phyloP scores from a whole-genome alignment of 2,797 vertebrate species.

The Threskiornis aethiopicus region DNA sequence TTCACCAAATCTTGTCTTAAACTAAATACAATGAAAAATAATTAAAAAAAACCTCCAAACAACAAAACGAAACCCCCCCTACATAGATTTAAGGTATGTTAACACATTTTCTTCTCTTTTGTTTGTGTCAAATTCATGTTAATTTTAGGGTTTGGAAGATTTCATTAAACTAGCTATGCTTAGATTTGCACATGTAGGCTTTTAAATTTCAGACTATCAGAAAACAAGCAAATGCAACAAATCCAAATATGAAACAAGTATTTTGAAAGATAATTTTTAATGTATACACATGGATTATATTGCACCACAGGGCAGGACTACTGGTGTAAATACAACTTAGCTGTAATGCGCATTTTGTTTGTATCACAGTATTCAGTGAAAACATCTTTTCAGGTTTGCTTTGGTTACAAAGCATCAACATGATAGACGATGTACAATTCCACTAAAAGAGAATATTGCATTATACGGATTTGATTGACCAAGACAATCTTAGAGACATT shows the following conservation, averaged over 20 bases:
- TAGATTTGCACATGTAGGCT: neutral
- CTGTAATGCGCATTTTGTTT: neutral
- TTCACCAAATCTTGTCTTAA: neutral
- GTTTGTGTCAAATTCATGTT: neutral
- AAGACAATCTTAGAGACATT: neutral
- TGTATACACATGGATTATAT: neutral
- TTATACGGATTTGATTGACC: neutral
- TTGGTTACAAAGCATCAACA: neutral
- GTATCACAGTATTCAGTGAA: neutral
- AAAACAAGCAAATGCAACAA: neutral
- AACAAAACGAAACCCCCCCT: neutral
- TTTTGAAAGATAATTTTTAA: neutral
- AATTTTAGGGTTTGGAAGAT: neutral
- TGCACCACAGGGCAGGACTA: neutral
- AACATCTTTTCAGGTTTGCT: neutral
- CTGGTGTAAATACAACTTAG: neutral
- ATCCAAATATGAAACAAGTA: neutral
- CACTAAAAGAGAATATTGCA: neutral
- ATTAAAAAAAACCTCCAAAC: neutral
- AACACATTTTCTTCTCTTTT: neutral
- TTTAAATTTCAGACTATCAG: neutral
- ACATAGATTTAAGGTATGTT: neutral
- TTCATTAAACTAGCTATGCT: neutral
- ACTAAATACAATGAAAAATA: neutral
- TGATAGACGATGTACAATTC: neutral